Conservation (phyloP, 1,140 invertebrate genomes). For the Melitaea cinxia region DNA sequence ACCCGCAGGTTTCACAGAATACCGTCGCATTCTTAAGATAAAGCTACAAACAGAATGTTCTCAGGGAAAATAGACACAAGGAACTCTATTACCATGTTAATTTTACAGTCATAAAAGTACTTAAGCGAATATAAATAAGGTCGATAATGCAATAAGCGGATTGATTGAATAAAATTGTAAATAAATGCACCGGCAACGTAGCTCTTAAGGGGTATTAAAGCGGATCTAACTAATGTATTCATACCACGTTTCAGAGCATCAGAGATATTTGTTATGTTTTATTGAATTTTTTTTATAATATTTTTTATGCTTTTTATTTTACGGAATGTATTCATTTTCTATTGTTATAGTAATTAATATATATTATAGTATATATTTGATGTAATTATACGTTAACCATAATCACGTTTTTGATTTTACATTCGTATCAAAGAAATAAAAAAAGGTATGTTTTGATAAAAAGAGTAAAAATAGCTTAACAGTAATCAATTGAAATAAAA, state of each 20-base stretch:
- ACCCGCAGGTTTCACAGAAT: conserved; percentile 37
- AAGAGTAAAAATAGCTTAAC: too few relatives aligned
- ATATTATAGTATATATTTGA: too few relatives aligned
- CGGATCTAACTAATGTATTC: conserved; percentile 41
- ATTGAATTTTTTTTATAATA: background rate
- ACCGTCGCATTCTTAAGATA: conserved; percentile 40
- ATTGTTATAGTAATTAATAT: too few relatives aligned
- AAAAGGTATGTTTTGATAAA: too few relatives aligned
- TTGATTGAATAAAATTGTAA: conserved; percentile 10
- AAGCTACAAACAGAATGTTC: conserved; percentile 39
- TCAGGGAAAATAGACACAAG: conserved; percentile 35
- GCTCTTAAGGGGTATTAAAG: conserved; percentile 47
- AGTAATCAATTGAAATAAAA: too few relatives aligned
- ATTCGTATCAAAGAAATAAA: too few relatives aligned
- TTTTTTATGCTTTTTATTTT: background rate
- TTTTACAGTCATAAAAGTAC: background rate
- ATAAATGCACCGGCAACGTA: conserved; percentile 38
- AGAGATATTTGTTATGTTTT: conserved; percentile 31
- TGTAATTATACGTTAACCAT: too few relatives aligned
- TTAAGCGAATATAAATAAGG: conserved; percentile 17
- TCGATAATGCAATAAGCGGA: conserved; percentile 10
- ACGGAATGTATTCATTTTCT: too few relatives aligned
- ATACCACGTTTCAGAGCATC: conserved; percentile 33
- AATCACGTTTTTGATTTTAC: too few relatives aligned
- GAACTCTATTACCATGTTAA: conserved; percentile 18